Evolutionary conservation across 2,797 vertebrate genomes (phyloP).

Genomic region (Phalloptychus januarius): DNA sequence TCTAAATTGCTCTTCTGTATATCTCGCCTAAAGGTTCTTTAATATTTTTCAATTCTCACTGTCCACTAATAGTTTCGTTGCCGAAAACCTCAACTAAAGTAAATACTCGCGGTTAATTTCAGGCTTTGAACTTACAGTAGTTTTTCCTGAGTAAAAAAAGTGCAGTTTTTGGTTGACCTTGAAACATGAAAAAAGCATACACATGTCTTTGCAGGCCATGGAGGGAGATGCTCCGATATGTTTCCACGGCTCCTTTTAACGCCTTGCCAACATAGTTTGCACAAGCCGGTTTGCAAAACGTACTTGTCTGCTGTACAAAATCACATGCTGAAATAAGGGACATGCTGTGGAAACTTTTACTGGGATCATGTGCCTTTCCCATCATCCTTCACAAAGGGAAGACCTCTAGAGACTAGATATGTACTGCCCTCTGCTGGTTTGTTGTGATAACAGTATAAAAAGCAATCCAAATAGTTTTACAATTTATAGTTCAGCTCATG

Average conservation of each 20-base stretch:
- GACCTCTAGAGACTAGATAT: neutral
- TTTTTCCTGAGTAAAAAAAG: neutral
- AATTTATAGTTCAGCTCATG: neutral
- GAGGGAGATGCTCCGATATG: neutral
- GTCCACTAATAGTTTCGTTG: neutral
- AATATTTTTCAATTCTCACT: neutral
- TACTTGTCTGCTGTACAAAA: conserved; percentile 7
- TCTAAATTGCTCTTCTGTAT: neutral
- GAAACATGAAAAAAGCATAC: neutral
- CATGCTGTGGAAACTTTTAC: conserved; percentile 9
- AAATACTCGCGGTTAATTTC: neutral
- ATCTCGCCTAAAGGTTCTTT: neutral
- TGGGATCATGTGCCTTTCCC: neutral
- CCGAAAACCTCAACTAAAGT: neutral
- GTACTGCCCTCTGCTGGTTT: conserved; percentile 68
- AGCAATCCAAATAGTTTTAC: neutral
- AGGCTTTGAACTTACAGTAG: neutral
- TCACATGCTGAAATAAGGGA: conserved; percentile 14
- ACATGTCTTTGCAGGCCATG: neutral
- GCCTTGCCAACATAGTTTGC: neutral
- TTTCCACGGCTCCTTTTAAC: neutral
- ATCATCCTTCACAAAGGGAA: conserved; percentile 4
- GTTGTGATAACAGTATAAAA: neutral
- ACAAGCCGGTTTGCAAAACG: neutral
- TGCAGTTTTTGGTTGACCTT: neutral